Percentiles rank a stretch among this genome's conserved stretches.
phyloP scores from a whole-genome alignment of 2,888 invertebrate genomes.

The Drosophila affinis region DNA sequence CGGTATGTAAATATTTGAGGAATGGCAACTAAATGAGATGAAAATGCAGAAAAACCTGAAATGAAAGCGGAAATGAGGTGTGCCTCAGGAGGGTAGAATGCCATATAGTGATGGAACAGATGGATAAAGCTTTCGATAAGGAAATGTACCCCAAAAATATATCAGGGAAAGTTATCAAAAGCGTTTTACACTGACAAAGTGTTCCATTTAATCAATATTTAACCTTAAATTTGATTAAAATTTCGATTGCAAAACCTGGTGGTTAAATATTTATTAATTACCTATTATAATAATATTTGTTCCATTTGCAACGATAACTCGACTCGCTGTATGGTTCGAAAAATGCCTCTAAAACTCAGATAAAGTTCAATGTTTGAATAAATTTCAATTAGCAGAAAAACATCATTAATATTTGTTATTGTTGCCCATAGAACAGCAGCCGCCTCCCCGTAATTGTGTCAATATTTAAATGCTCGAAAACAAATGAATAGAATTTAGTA shows the following conservation, averaged over 20 bases:
- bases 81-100: neutral
- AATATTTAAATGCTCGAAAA: neutral
- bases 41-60: constrained; percentile 3
- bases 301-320: too few relatives aligned
- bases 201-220: neutral
- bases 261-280: too few relatives aligned
- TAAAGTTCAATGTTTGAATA: neutral
- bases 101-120: neutral
- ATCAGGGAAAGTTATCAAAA: neutral
- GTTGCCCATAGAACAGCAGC: neutral
- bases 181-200: neutral
- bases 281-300: too few relatives aligned
- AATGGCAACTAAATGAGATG: constrained; percentile 31
- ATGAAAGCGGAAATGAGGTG: constrained; percentile 4
- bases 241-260: too few relatives aligned
- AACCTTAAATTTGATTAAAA: too few relatives aligned
- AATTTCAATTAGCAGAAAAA: neutral
- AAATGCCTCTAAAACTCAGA: too few relatives aligned
- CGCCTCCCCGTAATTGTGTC: neutral
- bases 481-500: neutral
- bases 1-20: constrained; percentile 54
- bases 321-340: too few relatives aligned
- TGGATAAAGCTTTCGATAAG: neutral
- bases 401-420: neutral
- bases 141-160: neutral